Base-by-base conservation (phyloP, 2,888 invertebrate genomes). In the Eurois occulta region DNA sequence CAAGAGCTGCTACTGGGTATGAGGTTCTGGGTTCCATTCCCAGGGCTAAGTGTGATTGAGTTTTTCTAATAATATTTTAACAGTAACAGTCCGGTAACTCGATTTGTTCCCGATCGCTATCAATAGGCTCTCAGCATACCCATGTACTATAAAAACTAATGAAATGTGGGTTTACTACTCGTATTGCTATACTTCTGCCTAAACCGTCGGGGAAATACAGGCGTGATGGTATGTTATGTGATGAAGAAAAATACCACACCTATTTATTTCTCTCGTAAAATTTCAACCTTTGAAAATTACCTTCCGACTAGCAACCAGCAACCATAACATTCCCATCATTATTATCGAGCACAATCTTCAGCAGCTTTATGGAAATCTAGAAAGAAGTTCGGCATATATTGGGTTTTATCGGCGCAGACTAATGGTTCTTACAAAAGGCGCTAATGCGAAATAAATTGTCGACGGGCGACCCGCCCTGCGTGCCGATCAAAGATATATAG, bases 361-460 rank as follows among this genome's bases (percentile, higher is more conserved):
- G 72, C 71, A 81, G 80, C 81, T 89, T 91, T 90, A 92, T 91
- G 91, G 87, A 87, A 89, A 91, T 92, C 87, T 85, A 87, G 86
- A 83, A 85, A 84, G 81, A 87, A 87, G 80, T 81, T 88, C 85
- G 79, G 88, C 87, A 92, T 92, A 91, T 91, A 90, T 91, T 89
- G 86, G 88, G 88, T 86, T 91, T 90, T 93, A 92, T 91, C 91
- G 92, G 84, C 55, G 46, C 76, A 80, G 85, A 85, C 90, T 94
- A 94, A 94, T 93, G 94, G 93, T 91, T 82, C 89, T 86, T 89
- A 94, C 94, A 94, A 93, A 91, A 93, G 91, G 93, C 93, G 93
- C 93, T 96, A 96, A 96, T 95, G 96, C 91, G 94, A 95, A 94
- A 95, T 95, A 95, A 95, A 96, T 96, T 95, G 94, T 94, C 94